A percentile compares a stretch with the other conserved stretches of the same genome.
phyloP scores from a whole-genome alignment of 2,113 vertebrate genomes.

The Anarrhichthys ocellatus region DNA sequence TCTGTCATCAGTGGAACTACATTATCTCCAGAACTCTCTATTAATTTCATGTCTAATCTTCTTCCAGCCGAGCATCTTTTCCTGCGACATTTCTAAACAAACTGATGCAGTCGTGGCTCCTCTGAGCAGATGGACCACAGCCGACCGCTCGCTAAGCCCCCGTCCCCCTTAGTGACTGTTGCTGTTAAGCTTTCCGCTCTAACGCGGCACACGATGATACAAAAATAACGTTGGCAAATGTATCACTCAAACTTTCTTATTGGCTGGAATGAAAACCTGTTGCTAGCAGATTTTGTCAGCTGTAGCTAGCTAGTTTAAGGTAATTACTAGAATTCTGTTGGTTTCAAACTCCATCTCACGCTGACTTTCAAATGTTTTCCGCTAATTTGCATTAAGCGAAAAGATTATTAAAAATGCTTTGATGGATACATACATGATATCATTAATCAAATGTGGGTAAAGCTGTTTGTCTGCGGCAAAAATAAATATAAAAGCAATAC shows the following conservation, averaged over 20 bases:
- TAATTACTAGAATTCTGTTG: too few species aligned
- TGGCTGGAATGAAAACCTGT: not conserved
- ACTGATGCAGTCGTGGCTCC: too few species aligned
- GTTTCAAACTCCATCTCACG: too few species aligned
- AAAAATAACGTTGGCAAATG: not conserved
- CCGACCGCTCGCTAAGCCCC: not conserved
- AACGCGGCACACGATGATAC: not conserved
- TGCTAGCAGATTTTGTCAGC: too few species aligned
- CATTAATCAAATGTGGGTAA: too few species aligned
- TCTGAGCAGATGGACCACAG: too few species aligned
- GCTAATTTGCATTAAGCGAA: too few species aligned
- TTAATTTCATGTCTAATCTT: not conserved
- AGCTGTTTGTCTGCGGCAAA: too few species aligned
- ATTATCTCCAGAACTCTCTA: not conserved
- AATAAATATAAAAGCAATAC: too few species aligned
- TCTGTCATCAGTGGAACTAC: conserved; percentile 1
- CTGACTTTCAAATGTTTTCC: too few species aligned
- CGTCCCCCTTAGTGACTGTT: not conserved
- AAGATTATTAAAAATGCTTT: too few species aligned
- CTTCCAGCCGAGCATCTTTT: not conserved
- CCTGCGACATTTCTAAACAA: conserved; percentile 2
- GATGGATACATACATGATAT: too few species aligned
- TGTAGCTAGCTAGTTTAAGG: not conserved
- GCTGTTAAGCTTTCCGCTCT: not conserved
- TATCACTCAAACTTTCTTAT: not conserved